phyloP scores from a whole-genome alignment of 30 jellyfish, hydroid and myxozoan species.

The Aurelia aurita region DNA sequence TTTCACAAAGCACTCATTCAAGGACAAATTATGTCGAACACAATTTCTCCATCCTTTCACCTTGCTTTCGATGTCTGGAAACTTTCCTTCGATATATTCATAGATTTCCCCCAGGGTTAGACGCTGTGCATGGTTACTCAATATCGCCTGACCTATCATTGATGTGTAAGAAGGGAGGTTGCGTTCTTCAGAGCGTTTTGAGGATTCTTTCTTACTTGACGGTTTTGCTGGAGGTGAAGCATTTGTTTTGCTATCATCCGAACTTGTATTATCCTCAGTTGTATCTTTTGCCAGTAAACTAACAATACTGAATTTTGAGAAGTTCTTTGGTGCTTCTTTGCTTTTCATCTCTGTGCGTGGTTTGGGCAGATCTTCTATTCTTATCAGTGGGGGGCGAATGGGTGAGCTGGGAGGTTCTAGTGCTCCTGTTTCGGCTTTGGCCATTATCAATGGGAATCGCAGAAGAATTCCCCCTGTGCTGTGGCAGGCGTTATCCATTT shows the following conservation, averaged over 20 bases:
- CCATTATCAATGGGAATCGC: slow-evolving; percentile 16
- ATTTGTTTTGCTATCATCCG: neutral
- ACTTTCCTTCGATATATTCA: slow-evolving; percentile 63
- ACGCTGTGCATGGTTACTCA: slow-evolving; percentile 39
- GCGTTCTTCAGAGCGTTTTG: slow-evolving; percentile 11
- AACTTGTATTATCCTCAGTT: neutral
- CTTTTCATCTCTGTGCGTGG: neutral
- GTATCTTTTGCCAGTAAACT: slow-evolving; percentile 25
- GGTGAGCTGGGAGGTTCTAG: neutral
- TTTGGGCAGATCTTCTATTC: neutral
- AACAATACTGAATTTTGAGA: slow-evolving; percentile 38
- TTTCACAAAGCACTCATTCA: slow-evolving; percentile 74
- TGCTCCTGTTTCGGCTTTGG: neutral
- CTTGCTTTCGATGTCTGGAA: slow-evolving; percentile 50
- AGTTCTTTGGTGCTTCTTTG: neutral
- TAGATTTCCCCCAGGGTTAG: slow-evolving; percentile 77
- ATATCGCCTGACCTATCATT: slow-evolving; percentile 77
- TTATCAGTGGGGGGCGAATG: slow-evolving; percentile 46
- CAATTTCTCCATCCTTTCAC: slow-evolving; percentile 87
- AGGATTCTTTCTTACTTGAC: neutral
- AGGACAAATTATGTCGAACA: slow-evolving; percentile 74
- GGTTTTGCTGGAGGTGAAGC: neutral
- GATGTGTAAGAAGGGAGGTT: slow-evolving; percentile 73
- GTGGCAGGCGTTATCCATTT: neutral
- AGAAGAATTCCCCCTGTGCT: slow-evolving; percentile 13